Evolutionary conservation across 2,888 invertebrate species (phyloP), one percentile per base, ranked within the genome.

Genomic region (Drosophila meridionalis): DNA sequence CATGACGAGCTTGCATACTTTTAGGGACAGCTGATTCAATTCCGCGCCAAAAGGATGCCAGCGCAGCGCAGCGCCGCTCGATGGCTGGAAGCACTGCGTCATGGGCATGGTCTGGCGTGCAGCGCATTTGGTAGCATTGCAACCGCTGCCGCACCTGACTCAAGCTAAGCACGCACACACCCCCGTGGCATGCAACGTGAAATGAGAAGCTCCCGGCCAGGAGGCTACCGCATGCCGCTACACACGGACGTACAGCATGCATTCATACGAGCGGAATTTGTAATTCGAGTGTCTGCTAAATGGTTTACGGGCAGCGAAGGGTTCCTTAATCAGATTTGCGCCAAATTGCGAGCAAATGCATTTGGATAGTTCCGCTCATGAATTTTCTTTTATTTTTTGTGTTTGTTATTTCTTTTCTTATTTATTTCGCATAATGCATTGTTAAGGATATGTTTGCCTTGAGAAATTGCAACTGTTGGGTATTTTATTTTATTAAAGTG

Each of bases 1-100:
- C 89, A 87, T 88, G 86, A 88, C 90, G 87, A 82, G 84, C 79
- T 81, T 78, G 89, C 86, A 83, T 87, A 86, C 82, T 82, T 88
- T 86, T 75, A 76, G 76, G 83, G 74, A 66, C 84, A 83, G 81
- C 86, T 83, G 85, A 89, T 89, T 84, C 89, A 85, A 85, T 89
- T 82, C 78, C 70, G 59, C 64, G 61, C 66, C 62, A 52, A 38
- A 34, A 68, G 74, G 68, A 78, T 73, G 69, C 74, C 55, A 30
- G 38, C 57, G 60, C 50, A 42, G 48, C 42, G 42, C 34, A 40
- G 55, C 34, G 52, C 20, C 20, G 32, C 61, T 52, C 61, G 61
- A 40, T 26, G 30, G 55, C 50, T 74, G 75, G 45, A 8, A 43
- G 60, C 40, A 26, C n/a, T 30, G 76, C 14, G 57, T 52, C 14